Evolutionary conservation across 2,797 vertebrate genomes (phyloP).

Genomic region (Astyanax mexicanus): DNA sequence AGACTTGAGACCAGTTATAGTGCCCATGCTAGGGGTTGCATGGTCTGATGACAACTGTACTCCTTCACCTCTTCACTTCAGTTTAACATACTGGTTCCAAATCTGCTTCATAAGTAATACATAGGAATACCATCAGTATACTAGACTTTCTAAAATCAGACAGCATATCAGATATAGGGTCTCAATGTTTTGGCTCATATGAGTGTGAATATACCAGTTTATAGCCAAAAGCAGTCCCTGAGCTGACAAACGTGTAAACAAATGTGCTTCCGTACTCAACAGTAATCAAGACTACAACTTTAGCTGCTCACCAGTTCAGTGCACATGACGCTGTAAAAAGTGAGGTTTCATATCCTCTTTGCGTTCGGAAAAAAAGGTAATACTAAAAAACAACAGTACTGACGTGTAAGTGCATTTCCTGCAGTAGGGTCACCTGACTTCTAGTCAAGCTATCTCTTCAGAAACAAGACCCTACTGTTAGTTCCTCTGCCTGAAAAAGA

Average conservation of each 20-base stretch:
- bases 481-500: not conserved
- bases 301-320: not conserved
- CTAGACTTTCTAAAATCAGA: too few relatives aligned
- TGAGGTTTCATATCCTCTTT: slow-evolving; percentile 44
- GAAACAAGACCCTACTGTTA: not conserved
- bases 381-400: not conserved
- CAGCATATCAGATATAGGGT: too few relatives aligned
- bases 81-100: too few relatives aligned
- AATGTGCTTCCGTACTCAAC: not conserved
- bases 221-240: slow-evolving; percentile 14
- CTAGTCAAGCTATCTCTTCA: not conserved
- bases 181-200: too few relatives aligned
- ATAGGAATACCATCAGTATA: too few relatives aligned
- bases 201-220: not conserved
- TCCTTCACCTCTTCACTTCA: too few relatives aligned
- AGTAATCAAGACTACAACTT: slow-evolving; percentile 1
- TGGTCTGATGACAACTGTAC: too few relatives aligned
- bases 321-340: too few relatives aligned
- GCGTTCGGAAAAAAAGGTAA: not conserved
- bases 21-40: too few relatives aligned
- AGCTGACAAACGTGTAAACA: slow-evolving; percentile 4
- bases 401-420: not conserved
- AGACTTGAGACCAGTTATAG: too few relatives aligned
- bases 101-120: too few relatives aligned
- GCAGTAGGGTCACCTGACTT: not conserved